A percentile compares a stretch with the other conserved stretches of the same genome.
These are phyloP conservation scores for Planococcus citri DNA, from an alignment of 1,140 invertebrate species.

Conservation along the genomic window DNA sequence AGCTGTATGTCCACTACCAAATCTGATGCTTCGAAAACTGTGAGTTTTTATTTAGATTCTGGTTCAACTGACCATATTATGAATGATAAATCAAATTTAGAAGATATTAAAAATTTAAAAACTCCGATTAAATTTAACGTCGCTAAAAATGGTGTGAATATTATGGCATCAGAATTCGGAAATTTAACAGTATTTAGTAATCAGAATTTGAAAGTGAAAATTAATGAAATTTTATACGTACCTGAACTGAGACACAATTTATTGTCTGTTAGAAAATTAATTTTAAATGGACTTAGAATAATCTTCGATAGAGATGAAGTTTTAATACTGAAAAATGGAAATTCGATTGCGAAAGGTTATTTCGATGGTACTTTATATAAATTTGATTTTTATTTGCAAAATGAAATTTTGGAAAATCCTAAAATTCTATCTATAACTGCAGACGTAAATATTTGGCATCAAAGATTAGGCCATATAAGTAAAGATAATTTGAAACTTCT, in stretches of 20 bases:
- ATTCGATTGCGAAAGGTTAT: not conserved
- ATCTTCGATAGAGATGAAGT: not conserved
- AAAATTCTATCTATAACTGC: not conserved
- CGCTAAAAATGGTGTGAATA: constrained; percentile 9
- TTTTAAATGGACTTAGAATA: constrained; percentile 4
- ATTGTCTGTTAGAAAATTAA: constrained; percentile 10
- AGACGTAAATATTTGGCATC: constrained; percentile 12
- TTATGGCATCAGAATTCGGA: not conserved
- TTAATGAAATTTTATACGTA: constrained; percentile 12
- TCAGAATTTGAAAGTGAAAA: not conserved
- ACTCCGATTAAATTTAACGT: constrained; percentile 11
- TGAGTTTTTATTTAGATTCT: constrained; percentile 19
- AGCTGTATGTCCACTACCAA: not conserved
- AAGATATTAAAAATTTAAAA: constrained; percentile 1
- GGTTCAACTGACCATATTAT: constrained; percentile 21
- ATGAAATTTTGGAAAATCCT: not conserved
- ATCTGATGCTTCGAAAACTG: not conserved
- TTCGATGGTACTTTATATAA: constrained; percentile 16
- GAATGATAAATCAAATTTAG: constrained; percentile 2
- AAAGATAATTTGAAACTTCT: constrained; percentile 17
- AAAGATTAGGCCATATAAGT: constrained; percentile 17
- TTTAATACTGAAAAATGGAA: not conserved
- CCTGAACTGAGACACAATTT: constrained; percentile 16
- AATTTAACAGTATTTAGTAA: not conserved
- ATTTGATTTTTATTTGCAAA: constrained; percentile 15